Evolutionary conservation across 2,113 vertebrate genomes (phyloP).

Genomic region (Telmatochromis sp.): DNA sequence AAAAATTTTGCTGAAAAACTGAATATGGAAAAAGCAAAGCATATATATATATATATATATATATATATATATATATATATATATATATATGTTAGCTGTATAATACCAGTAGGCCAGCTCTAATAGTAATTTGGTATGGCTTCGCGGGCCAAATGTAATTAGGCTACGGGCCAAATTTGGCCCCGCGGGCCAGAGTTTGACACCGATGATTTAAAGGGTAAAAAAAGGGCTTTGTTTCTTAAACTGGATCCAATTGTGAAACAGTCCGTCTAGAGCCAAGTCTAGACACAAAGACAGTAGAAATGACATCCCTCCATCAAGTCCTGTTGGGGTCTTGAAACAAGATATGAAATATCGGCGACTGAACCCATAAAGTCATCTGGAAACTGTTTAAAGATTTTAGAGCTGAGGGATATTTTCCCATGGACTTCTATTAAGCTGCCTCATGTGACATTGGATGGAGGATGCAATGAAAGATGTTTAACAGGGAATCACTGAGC

Average conservation of each 20-base stretch:
- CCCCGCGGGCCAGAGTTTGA: too few species aligned
- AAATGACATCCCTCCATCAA: not conserved
- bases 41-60: too few species aligned
- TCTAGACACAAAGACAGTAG: not conserved
- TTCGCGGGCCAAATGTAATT: too few species aligned
- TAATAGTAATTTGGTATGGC: too few species aligned
- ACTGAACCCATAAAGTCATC: not conserved
- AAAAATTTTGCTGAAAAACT: too few species aligned
- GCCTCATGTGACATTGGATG: not conserved
- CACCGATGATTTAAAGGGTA: not conserved
- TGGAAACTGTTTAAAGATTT: not conserved
- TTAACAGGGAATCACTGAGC: not conserved
- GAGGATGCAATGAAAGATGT: not conserved
- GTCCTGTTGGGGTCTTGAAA: not conserved
- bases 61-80: too few species aligned
- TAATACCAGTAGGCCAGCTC: too few species aligned
- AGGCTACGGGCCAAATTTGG: fast-evolving
- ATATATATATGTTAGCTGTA: too few species aligned
- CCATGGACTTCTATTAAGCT: not conserved
- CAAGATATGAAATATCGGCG: not conserved
- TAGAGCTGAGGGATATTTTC: not conserved
- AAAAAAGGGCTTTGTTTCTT: not conserved
- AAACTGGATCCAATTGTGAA: not conserved
- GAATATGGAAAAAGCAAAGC: too few species aligned
- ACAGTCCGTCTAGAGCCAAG: not conserved